Evolutionary conservation across 2,888 invertebrate species (phyloP).

Genomic region (Priapulus caudatus): DNA sequence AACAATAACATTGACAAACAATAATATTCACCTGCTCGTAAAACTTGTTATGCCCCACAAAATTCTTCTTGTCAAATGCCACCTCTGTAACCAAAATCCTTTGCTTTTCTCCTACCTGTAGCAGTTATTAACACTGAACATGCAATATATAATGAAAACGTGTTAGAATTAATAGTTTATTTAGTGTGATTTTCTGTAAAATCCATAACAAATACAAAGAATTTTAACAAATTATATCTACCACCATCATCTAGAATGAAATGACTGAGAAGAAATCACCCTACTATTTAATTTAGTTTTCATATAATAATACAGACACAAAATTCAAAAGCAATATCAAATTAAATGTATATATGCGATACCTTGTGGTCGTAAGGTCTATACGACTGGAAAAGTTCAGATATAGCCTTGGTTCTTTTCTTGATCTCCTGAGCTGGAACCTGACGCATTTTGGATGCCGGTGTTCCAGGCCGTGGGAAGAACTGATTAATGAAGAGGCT

Average conservation of each 20-base stretch:
- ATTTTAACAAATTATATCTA: no score
- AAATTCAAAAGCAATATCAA: constrained; percentile 13
- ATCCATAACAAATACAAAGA: no score
- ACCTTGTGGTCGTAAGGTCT: constrained; percentile 60
- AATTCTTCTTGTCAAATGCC: constrained; percentile 77
- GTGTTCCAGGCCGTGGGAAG: constrained; percentile 88
- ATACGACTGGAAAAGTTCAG: constrained; percentile 75
- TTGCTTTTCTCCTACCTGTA: constrained; percentile 49
- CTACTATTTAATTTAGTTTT: no score
- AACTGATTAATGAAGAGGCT: constrained; percentile 96
- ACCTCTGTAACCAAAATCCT: constrained; percentile 81
- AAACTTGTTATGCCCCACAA: constrained; percentile 84
- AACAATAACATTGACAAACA: constrained; percentile 6
- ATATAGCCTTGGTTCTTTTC: constrained; percentile 69
- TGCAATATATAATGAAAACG: no score
- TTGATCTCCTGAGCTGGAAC: constrained; percentile 71
- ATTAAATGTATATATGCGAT: constrained; percentile 21
- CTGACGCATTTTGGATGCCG: constrained; percentile 75
- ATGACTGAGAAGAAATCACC: no score
- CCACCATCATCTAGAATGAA: no score
- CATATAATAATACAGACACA: no score
- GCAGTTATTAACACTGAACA: no score
- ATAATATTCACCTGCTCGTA: constrained; percentile 62
- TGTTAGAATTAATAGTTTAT: no score
- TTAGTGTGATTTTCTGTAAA: no score